Percentiles rank a stretch among this genome's conserved stretches.
Evolutionary conservation across 2,113 vertebrate genomes (phyloP).

Genomic region (Stictonetta naevosa): DNA sequence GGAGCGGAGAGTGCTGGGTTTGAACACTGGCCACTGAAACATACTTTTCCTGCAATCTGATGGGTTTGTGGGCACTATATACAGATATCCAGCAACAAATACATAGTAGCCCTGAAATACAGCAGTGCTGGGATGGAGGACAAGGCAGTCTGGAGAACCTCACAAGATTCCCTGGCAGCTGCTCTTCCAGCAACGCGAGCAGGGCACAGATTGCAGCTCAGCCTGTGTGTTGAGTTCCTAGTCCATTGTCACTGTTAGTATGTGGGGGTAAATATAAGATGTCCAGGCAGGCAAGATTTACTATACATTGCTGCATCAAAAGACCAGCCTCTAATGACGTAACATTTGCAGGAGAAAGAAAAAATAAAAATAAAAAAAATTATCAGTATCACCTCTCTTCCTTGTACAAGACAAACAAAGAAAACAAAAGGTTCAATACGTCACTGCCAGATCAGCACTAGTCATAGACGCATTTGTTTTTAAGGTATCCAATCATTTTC

Average conservation of each 20-base stretch:
- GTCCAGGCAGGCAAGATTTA: not conserved
- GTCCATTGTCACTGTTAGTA: not conserved
- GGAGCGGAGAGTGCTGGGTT: not conserved
- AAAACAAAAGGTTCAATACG: not conserved
- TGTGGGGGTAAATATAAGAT: not conserved
- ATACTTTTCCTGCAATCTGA: not conserved
- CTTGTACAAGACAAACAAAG: not conserved
- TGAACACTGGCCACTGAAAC: not conserved
- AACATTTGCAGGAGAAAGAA: not conserved
- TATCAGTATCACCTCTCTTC: not conserved
- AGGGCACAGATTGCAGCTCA: conserved; percentile 39
- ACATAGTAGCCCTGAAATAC: not conserved
- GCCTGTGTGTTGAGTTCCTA: not conserved
- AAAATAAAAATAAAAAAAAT: not conserved
- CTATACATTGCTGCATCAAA: not conserved
- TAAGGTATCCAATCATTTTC: not conserved
- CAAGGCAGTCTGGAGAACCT: not conserved
- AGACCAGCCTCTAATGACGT: not conserved
- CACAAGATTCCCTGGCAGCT: conserved; percentile 10
- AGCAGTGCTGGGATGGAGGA: not conserved
- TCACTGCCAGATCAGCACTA: not conserved
- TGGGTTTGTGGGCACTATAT: not conserved
- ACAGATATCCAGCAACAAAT: not conserved
- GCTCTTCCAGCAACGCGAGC: not conserved
- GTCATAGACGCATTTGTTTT: not conserved